Conservation (phyloP, 2,888 invertebrate genomes). For the Heteromyza rotundicornis region DNA sequence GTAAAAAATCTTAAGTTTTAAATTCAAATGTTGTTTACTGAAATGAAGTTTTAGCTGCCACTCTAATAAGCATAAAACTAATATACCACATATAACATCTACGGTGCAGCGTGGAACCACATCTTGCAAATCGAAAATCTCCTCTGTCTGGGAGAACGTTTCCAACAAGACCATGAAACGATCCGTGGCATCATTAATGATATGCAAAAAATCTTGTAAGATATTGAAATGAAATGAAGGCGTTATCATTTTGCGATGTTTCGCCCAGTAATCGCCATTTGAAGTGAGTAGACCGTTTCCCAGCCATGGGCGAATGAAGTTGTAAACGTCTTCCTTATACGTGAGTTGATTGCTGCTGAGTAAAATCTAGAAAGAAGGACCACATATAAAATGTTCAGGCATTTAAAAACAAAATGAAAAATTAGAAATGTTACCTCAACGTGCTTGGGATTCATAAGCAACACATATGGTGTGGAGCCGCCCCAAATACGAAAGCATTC, state of each 20-base stretch:
- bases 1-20: too few species aligned
- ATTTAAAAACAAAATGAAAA: not conserved
- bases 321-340: slow-evolving; percentile 60
- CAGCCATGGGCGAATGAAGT: slow-evolving; percentile 60
- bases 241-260: slow-evolving; percentile 64
- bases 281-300: slow-evolving; percentile 63
- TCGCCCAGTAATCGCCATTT: slow-evolving; percentile 60
- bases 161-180: slow-evolving; percentile 59
- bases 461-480: slow-evolving; percentile 33
- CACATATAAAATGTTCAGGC: not conserved
- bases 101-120: slow-evolving; percentile 63
- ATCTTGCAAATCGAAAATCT: slow-evolving; percentile 63
- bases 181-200: slow-evolving; percentile 63
- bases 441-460: slow-evolving; percentile 32
- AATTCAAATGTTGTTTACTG: not conserved
- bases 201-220: slow-evolving; percentile 43
- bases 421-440: slow-evolving; percentile 34
- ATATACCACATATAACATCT: slow-evolving; percentile 57
- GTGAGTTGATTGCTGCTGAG: slow-evolving; percentile 55
- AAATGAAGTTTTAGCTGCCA: not conserved
- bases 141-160: slow-evolving; percentile 30
- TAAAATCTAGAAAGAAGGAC: not conserved
- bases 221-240: slow-evolving; percentile 61
- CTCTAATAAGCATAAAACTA: too few species aligned
- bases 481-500: slow-evolving; percentile 32